Evolutionary conservation across 2,888 invertebrate genomes (phyloP).

Genomic region (Drosophila koepferae): DNA sequence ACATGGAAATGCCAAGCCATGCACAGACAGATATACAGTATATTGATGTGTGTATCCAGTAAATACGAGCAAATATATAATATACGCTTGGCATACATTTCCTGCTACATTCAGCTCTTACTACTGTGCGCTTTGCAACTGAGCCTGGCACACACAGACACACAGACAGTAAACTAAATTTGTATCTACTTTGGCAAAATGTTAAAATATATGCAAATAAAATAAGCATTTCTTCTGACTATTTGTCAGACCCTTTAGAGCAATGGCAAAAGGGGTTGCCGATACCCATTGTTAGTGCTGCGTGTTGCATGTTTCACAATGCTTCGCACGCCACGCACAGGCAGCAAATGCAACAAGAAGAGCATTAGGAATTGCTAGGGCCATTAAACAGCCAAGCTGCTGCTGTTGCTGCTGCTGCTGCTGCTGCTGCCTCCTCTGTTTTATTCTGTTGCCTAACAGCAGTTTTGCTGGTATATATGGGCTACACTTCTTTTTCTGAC

Average conservation of each 20-base stretch:
- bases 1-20: slow-evolving; percentile 60
- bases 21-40: slow-evolving; percentile 7
- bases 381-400: slow-evolving; percentile 33
- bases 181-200: slow-evolving; percentile 51
- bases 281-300: slow-evolving; percentile 27
- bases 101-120: slow-evolving; percentile 54
- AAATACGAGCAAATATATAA: slow-evolving; percentile 16
- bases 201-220: slow-evolving; percentile 76
- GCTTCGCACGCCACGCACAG: slow-evolving; percentile 31
- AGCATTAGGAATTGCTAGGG: slow-evolving; percentile 25
- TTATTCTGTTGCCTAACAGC: slow-evolving; percentile 14
- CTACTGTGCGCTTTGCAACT: slow-evolving; percentile 49
- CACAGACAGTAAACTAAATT: slow-evolving; percentile 10
- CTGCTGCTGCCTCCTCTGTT: slow-evolving; percentile 18
- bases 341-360: slow-evolving; percentile 12
- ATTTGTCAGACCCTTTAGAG: slow-evolving; percentile 57
- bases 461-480: slow-evolving; percentile 1
- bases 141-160: slow-evolving; percentile 25
- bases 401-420: neutral
- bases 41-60: slow-evolving; percentile 14
- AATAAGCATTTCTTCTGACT: slow-evolving; percentile 67
- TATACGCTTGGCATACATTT: slow-evolving; percentile 49
- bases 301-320: slow-evolving; percentile 51
- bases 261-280: neutral
- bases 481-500: slow-evolving; percentile 1